Evolutionary conservation across 1,140 invertebrate species (phyloP).

Genomic region (Maconellicoccus hirsutus): DNA sequence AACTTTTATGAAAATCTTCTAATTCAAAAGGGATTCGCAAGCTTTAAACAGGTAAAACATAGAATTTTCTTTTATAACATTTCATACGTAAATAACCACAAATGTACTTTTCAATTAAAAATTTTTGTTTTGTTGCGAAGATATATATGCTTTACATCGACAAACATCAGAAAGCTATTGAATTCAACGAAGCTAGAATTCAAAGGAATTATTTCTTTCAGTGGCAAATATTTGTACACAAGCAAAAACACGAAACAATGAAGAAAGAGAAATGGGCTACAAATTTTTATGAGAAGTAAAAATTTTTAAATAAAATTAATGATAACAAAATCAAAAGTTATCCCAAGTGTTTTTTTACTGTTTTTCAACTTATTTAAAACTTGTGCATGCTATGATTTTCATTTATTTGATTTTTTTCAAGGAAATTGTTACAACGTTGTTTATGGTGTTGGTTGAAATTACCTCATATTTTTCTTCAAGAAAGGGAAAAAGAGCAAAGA

Average conservation of each 20-base stretch:
- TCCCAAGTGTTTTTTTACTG: too few species aligned
- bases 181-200: background rate
- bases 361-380: too few species aligned
- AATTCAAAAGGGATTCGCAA: background rate
- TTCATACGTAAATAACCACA: too few species aligned
- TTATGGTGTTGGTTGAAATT: background rate
- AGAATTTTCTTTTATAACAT: too few species aligned
- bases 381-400: background rate
- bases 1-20: background rate
- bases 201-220: background rate
- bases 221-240: background rate
- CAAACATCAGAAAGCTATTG: background rate
- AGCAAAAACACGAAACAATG: background rate
- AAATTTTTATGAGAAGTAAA: background rate
- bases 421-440: background rate
- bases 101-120: too few species aligned
- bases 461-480: background rate
- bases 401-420: background rate
- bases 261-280: background rate
- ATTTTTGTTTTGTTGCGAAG: too few species aligned
- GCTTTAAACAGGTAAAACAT: background rate
- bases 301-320: too few species aligned
- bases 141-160: background rate
- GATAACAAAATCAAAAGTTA: too few species aligned
- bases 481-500: background rate